Conservation (phyloP, 2,888 invertebrate species). For the Pheosia gnoma region DNA sequence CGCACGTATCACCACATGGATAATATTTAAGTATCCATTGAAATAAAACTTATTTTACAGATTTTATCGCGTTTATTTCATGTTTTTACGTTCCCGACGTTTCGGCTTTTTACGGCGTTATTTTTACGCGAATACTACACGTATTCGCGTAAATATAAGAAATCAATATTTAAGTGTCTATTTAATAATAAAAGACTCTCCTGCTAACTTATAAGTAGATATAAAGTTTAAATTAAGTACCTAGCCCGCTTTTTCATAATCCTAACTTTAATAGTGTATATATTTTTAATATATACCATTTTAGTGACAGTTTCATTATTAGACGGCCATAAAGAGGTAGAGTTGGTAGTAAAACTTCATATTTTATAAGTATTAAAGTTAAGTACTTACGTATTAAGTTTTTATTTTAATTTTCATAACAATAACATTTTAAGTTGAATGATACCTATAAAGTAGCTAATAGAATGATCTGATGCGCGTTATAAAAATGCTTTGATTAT, state of each 20-base stretch:
- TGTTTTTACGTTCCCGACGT: too few relatives aligned
- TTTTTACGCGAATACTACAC: too few relatives aligned
- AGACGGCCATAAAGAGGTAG: neutral
- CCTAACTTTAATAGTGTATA: too few relatives aligned
- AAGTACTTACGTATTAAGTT: neutral
- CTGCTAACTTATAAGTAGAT: neutral
- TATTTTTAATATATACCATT: neutral
- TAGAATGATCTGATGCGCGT: neutral
- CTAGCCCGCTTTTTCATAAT: neutral
- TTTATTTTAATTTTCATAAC: slow-evolving; percentile 2
- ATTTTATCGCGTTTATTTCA: too few relatives aligned
- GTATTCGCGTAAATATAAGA: too few relatives aligned
- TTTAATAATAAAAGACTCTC: too few relatives aligned
- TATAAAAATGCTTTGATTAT: neutral
- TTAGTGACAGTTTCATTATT: neutral
- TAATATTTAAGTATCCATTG: too few relatives aligned
- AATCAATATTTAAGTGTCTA: too few relatives aligned
- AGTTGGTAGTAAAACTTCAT: neutral
- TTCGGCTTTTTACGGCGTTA: too few relatives aligned
- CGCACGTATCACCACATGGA: too few relatives aligned
- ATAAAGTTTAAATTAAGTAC: neutral
- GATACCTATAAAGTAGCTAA: neutral
- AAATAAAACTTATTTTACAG: too few relatives aligned
- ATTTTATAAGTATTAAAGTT: neutral
- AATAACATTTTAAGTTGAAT: neutral